These are phyloP conservation scores for Augiades crinisus DNA, from an alignment of 2,888 invertebrate genomes.

Conservation along the genomic window DNA sequence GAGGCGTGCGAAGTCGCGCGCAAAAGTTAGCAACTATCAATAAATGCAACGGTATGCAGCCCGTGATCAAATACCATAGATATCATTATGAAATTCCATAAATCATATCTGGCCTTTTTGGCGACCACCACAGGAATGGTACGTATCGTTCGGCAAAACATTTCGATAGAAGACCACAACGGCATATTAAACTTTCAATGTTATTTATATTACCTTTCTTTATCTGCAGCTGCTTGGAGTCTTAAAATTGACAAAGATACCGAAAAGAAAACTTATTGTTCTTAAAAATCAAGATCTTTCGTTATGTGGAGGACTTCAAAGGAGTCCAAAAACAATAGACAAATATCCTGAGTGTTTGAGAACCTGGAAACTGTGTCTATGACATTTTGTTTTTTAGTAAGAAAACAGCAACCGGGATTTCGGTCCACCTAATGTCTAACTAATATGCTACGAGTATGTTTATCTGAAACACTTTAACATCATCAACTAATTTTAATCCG, in stretches of 20 bases:
- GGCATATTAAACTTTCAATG: conserved; percentile 5
- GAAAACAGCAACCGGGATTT: too few relatives aligned
- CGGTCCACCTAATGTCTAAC: too few relatives aligned
- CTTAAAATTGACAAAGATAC: too few relatives aligned
- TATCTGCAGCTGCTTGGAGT: not conserved
- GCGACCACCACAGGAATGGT: not conserved
- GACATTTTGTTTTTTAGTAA: too few relatives aligned
- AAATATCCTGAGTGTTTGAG: too few relatives aligned
- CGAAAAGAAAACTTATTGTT: too few relatives aligned
- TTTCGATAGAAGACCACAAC: conserved; percentile 5
- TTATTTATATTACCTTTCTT: not conserved
- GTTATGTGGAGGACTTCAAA: too few relatives aligned
- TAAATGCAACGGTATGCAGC: conserved; percentile 1
- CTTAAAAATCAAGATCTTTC: not conserved
- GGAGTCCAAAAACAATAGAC: too few relatives aligned
- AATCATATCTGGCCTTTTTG: conserved; percentile 23
- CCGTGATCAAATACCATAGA: conserved; percentile 19
- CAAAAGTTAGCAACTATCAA: not conserved
- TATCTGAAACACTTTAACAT: too few relatives aligned
- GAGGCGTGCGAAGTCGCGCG: not conserved
- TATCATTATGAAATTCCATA: conserved; percentile 24
- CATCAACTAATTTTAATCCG: too few relatives aligned
- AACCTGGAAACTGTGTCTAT: too few relatives aligned
- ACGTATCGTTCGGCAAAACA: conserved; percentile 3
- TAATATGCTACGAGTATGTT: too few relatives aligned